phyloP scores from a whole-genome alignment of 53 echinoderm and acorn worm species.

The Holothuria leucospilota region DNA sequence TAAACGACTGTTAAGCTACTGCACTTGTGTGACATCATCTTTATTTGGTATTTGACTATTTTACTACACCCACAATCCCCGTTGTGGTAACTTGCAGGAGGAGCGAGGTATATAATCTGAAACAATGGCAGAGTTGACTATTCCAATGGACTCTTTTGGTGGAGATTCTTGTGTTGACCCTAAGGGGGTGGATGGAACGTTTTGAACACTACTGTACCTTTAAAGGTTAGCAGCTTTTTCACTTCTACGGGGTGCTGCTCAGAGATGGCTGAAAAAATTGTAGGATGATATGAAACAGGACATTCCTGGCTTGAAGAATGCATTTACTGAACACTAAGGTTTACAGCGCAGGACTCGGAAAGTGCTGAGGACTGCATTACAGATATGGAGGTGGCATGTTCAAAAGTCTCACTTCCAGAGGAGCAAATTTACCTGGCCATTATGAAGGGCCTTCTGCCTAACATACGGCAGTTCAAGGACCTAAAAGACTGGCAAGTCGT shows the following conservation, averaged over 20 bases:
- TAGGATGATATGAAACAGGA: background rate
- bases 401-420: background rate
- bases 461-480: background rate
- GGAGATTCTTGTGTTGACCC: constrained; percentile 7
- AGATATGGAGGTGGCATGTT: background rate
- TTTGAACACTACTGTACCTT: no score
- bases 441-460: background rate
- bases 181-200: no score
- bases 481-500: background rate
- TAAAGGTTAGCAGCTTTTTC: background rate
- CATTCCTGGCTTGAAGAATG: background rate
- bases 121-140: constrained; percentile 23
- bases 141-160: constrained; percentile 3
- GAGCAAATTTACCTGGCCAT: background rate
- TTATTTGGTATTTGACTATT: no score
- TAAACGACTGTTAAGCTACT: no score
- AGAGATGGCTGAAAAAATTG: background rate
- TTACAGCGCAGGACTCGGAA: background rate
- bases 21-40: no score
- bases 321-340: background rate
- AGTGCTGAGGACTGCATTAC: background rate
- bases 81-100: background rate
- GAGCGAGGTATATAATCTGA: constrained; percentile 11
- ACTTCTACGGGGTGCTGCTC: background rate
- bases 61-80: no score